These are phyloP conservation scores for Geococcyx californianus DNA, from an alignment of 2,113 vertebrate species.

Conservation along the genomic window DNA sequence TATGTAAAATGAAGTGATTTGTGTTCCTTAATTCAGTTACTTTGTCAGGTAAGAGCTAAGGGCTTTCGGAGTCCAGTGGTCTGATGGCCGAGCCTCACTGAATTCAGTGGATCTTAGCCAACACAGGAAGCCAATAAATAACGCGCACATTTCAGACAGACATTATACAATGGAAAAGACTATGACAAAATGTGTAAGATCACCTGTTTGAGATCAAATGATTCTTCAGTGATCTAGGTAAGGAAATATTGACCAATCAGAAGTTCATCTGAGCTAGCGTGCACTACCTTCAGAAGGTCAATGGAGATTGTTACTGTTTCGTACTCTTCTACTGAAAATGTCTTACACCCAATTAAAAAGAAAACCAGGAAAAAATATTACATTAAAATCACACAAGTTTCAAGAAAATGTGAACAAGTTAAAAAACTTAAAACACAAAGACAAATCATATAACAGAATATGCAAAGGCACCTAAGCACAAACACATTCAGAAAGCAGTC, in stretches of 20 bases:
- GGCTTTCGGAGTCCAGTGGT: background rate
- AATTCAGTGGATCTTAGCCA: background rate
- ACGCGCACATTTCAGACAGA: background rate
- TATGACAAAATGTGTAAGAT: background rate
- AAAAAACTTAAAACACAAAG: background rate
- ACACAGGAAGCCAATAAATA: background rate
- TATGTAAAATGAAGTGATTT: background rate
- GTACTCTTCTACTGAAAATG: background rate
- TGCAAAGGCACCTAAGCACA: background rate
- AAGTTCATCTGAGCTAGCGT: background rate
- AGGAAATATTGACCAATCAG: background rate
- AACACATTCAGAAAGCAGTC: background rate
- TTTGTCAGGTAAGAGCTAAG: background rate
- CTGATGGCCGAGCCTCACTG: background rate
- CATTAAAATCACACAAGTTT: background rate
- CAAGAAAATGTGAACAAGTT: background rate
- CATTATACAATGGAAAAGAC: background rate
- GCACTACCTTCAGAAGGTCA: background rate
- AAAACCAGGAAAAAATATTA: background rate
- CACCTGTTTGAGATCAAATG: background rate
- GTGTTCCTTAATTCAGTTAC: background rate
- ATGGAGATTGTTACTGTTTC: background rate
- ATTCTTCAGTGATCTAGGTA: background rate
- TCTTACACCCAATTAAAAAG: background rate
- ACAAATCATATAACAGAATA: background rate